phyloP scores from a whole-genome alignment of 2,797 vertebrate species.

The Graptemys geographica region DNA sequence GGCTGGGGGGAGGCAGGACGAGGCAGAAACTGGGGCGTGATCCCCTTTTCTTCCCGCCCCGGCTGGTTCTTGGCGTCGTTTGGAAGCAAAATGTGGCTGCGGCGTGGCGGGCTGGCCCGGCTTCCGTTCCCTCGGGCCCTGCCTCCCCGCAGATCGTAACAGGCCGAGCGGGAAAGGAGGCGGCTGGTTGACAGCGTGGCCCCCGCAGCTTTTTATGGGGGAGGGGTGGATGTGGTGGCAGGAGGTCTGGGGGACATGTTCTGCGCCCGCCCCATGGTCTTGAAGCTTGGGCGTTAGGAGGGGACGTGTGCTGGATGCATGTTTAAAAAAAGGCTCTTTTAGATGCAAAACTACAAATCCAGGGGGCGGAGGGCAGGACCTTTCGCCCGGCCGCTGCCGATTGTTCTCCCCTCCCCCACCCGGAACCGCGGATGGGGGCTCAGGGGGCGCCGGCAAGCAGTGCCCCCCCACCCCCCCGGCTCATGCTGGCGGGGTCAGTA shows the following conservation, averaged over 20 bases:
- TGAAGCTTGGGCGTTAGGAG: background rate
- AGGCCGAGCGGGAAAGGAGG: background rate
- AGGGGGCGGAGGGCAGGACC: constrained; percentile 24
- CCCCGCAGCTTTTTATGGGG: background rate
- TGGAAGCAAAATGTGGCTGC: background rate
- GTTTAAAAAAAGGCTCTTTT: background rate
- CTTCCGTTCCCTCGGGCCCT: background rate
- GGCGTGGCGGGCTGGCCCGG: background rate
- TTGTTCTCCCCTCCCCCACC: background rate
- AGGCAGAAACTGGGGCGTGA: background rate
- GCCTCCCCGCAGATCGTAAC: background rate
- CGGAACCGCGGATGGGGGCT: background rate
- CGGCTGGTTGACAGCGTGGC: background rate
- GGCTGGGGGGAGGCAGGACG: background rate
- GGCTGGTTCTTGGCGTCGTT: background rate
- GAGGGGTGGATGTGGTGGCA: background rate
- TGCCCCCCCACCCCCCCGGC: background rate
- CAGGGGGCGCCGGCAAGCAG: background rate
- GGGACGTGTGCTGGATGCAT: background rate
- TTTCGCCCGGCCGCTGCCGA: constrained; percentile 14
- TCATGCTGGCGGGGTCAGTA: constrained; percentile 79
- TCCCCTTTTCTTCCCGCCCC: background rate
- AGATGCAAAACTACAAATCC: background rate
- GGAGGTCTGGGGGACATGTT: background rate
- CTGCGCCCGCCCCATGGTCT: background rate